These are phyloP conservation scores for Atlantisia rogersi DNA, from an alignment of 2,113 vertebrate species.

Conservation along the genomic window DNA sequence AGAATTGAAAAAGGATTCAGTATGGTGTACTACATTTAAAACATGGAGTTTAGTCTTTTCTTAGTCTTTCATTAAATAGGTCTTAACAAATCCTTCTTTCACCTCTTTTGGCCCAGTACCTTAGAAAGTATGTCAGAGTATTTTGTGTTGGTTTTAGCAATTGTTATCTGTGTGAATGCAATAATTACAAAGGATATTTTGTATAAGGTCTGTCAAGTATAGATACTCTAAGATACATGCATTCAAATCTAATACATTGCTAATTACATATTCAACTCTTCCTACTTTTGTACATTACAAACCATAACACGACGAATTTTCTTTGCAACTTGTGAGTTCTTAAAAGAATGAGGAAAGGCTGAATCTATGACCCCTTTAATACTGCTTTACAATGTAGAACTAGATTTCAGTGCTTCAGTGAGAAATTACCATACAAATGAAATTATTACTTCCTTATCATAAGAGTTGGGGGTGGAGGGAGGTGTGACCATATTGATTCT, in stretches of 20 bases:
- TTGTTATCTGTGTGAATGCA: background rate
- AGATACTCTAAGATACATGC: background rate
- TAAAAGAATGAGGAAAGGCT: background rate
- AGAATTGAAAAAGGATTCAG: background rate
- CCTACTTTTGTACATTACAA: background rate
- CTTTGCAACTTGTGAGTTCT: background rate
- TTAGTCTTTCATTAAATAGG: background rate
- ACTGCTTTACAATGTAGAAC: background rate
- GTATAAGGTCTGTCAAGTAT: background rate
- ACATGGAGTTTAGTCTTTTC: background rate
- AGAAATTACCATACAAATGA: conserved; percentile 5
- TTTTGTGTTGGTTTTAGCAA: background rate
- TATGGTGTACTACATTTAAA: background rate
- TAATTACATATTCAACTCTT: background rate
- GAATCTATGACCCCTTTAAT: background rate
- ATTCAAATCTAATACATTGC: background rate
- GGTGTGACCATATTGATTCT: background rate
- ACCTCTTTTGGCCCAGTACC: background rate
- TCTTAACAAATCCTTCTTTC: background rate
- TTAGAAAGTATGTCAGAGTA: background rate
- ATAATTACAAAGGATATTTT: background rate
- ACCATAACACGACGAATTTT: background rate
- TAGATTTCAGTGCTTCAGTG: conserved; percentile 7
- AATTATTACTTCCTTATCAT: background rate
- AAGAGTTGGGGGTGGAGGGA: background rate